Base-by-base conservation (phyloP, 2,113 vertebrate genomes). In the Coregonus clupeaformis region DNA sequence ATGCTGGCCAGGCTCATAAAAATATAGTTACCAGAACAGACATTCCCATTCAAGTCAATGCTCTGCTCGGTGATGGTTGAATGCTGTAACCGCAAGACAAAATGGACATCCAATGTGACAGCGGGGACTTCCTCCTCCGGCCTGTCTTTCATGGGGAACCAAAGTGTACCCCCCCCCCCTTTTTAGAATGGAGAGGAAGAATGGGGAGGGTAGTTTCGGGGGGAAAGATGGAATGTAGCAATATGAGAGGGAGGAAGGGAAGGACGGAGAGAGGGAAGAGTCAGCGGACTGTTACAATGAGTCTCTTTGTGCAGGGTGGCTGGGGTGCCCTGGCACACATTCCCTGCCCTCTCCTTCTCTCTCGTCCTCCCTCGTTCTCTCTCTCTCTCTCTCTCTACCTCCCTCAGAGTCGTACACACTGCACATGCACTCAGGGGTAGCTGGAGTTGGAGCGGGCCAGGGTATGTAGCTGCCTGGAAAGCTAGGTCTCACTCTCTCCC, bases 241-340 rank as follows among this genome's bases (percentile, higher is more conserved):
- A 9, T 42, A 42, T 42, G 36, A 11, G 5, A 18, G 1, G 18
- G 29, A 16, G n/a, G 11, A 42, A 42, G 30, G 13, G 27, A 20
- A 20, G 22, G n/a, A 27, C n/a, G 9, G 36, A 42, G 36, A 42
- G 36, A 42, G 36, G 7, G 80, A 66, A 59, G 83, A 84, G 80
- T 72, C 77, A 72, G 70, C 85, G 9, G 9, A 42, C 36, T 42
- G 36, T 42, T 80, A 92, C 90, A 93, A 91, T 89, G 85, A 89
- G 80, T 72, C 76, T 89, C 91, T 92, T 92, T 92, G 90, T 93
- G 86, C 84, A 62, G 69, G n/a, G 49, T 80, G 74, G 73, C 84
- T 67, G 68, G 47, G 76, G 80, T 73, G 79, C 83, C 70, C 75
- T 83, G 85, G 67, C 79, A 80, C 73, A 75, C 78, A 85, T 77